Conservation (phyloP, 2,797 vertebrate genomes). For the Tadarida brasiliensis region DNA sequence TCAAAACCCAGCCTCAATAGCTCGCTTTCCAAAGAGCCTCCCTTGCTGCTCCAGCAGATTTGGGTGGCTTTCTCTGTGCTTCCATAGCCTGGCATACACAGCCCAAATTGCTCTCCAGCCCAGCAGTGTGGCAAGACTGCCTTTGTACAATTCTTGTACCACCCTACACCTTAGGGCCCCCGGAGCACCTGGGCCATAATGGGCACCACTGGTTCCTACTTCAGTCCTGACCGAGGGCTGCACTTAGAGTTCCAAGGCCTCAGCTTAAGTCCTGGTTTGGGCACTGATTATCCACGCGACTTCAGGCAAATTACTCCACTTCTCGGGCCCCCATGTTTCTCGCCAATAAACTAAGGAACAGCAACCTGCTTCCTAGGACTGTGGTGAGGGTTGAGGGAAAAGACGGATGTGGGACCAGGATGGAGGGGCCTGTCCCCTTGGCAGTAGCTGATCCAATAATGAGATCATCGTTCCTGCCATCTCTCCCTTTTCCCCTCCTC, state of each 20-base stretch:
- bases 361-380: background rate
- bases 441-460: rapidly evolving
- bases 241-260: background rate
- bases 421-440: background rate
- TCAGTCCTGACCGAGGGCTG: background rate
- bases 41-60: background rate
- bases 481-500: background rate
- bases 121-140: background rate
- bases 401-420: rapidly evolving
- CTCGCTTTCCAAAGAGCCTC: background rate
- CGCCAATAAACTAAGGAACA: background rate
- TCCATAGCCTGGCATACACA: background rate
- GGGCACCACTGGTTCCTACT: rapidly evolving
- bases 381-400: background rate
- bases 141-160: background rate
- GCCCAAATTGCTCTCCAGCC: background rate
- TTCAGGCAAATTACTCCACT: background rate
- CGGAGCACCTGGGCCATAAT: rapidly evolving
- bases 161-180: background rate
- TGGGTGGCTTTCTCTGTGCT: no score
- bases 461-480: rapidly evolving
- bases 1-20: background rate
- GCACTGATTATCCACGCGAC: background rate
- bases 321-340: background rate
- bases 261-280: background rate